Evolutionary conservation across 2,888 invertebrate genomes (phyloP), one percentile per base, ranked within the genome.

Genomic region (Drosophila mimica): DNA sequence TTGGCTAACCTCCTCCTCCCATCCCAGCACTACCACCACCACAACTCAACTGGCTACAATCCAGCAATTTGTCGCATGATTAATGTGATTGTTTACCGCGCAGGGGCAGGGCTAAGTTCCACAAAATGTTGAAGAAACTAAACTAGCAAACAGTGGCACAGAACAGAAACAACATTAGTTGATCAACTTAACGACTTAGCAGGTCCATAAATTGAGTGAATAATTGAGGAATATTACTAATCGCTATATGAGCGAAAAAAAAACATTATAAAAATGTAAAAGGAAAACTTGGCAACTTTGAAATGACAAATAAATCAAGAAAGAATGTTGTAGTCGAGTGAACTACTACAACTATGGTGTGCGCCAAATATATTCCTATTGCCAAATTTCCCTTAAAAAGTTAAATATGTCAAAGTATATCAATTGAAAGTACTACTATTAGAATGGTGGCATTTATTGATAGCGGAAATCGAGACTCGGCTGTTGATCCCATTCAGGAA

Each of bases 81-180:
- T 78, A 74, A 78, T 78, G 79, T 51, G 56, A 60, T 64, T 78
- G 78, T 78, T 78, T 74, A 71, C 75, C 59, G 52, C 11, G 75
- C 61, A 8, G 25, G 46, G 30, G 68, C 36, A 33, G 68, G 59
- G 40, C 9, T 34, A 57, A 71, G 49, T 52, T 30, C 38, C 54
- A 54, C 52, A 49, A 59, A 43, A 62, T 49, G 28, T 33, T 67
- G 28, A 31, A 28, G 52, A 25, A 46, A 11, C 51, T 25, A 11
- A 40, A 51, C 28, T n/a, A 52, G 25, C 67, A 66, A 67, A 38
- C 13, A 15, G 20, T 13, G 11, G 11, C 20, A 43, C 40, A 17
- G 49, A 59, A 28, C 30, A 34, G 28, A 61, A 59, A 30, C 48
- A 68, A 33, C 34, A 31, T 56, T 38, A 13, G n/a, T 30, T 56